Conservation (phyloP, 1,140 invertebrate species). For the Fopius arisanus region DNA sequence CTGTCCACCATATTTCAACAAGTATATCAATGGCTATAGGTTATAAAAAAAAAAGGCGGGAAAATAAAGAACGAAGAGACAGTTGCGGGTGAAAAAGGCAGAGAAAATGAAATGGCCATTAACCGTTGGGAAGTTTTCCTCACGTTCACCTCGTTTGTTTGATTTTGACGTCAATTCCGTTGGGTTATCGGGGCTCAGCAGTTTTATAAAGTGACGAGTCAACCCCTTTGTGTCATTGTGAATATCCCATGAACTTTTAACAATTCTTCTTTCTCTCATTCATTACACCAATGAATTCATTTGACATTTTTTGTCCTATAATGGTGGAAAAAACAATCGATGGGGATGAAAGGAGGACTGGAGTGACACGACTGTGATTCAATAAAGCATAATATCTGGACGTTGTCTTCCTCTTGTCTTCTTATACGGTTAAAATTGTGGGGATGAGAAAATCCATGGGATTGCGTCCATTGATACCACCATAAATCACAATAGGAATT, state of each 20-base stretch:
- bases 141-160: slow-evolving; percentile 5
- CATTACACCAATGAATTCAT: not conserved
- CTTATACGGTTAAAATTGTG: slow-evolving; percentile 5
- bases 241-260: not conserved
- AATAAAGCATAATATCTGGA: slow-evolving; percentile 44
- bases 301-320: not conserved
- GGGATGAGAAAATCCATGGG: slow-evolving; percentile 15
- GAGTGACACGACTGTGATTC: slow-evolving; percentile 39
- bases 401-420: not conserved
- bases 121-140: not conserved
- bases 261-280: not conserved
- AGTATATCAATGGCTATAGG: slow-evolving; percentile 9
- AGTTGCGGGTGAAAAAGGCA: not conserved
- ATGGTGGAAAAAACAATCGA: not conserved
- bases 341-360: slow-evolving; percentile 26
- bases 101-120: slow-evolving; percentile 7
- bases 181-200: not conserved
- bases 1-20: slow-evolving; percentile 13
- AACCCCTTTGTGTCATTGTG: not conserved
- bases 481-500: slow-evolving; percentile 68
- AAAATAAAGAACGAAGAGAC: not conserved
- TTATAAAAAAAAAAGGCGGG: not conserved
- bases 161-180: not conserved
- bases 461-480: slow-evolving; percentile 61
- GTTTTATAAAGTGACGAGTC: not conserved